A percentile compares a stretch with the other conserved stretches of the same genome.
Conservation (phyloP, 2,113 vertebrate species). For the Alligator sinensis region DNA sequence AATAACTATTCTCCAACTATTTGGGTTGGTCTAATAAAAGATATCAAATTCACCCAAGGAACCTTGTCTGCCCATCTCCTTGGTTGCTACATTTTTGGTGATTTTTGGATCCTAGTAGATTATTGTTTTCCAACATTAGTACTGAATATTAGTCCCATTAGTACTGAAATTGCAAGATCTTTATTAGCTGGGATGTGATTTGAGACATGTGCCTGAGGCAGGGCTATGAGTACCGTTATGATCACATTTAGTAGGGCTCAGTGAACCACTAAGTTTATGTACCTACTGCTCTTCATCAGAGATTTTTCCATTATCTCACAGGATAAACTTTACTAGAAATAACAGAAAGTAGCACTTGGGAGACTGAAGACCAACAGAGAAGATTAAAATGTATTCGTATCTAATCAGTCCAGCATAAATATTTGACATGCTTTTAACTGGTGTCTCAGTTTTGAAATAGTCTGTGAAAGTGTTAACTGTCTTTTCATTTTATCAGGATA, state of each 20-base stretch:
- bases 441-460: background rate
- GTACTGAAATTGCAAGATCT: background rate
- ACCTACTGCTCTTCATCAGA: background rate
- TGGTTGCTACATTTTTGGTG: background rate
- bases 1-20: too few species aligned
- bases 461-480: background rate
- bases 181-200: background rate
- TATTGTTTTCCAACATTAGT: background rate
- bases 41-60: too few species aligned
- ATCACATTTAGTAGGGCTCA: fast-evolving
- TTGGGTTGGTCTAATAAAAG: too few species aligned
- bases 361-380: background rate
- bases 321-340: background rate
- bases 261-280: fast-evolving
- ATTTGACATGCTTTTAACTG: background rate
- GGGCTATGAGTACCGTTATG: background rate
- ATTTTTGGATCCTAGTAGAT: background rate
- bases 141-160: background rate
- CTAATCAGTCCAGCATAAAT: background rate
- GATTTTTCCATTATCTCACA: fast-evolving
- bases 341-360: background rate
- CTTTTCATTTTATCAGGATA: background rate
- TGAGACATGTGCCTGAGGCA: fast-evolving
- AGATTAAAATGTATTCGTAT: background rate
- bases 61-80: background rate